A percentile compares a stretch with the other conserved stretches of the same genome.
Conservation (phyloP, 2,888 invertebrate species). For the Heteromurus nitidus region DNA sequence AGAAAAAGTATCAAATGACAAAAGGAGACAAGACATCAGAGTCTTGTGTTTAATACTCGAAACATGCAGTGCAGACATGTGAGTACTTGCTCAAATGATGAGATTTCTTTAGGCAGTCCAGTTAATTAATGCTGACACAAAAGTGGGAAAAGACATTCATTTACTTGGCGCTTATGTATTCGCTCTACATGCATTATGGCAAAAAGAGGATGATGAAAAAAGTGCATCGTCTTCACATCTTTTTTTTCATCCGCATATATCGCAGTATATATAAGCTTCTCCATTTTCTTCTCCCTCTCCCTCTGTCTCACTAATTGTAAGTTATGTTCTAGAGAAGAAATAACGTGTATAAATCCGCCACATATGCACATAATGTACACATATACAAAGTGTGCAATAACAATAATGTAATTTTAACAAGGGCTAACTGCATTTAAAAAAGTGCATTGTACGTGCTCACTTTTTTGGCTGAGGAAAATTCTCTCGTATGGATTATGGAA, state of each 20-base stretch:
- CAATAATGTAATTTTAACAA: conserved; percentile 21
- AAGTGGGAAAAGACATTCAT: conserved; percentile 49
- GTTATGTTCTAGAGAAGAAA: conserved; percentile 34
- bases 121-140: conserved; percentile 62
- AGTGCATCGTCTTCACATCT: background rate
- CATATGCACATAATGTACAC: background rate
- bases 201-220: background rate
- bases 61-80: too few relatives aligned
- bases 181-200: background rate
- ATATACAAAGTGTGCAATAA: conserved; percentile 8
- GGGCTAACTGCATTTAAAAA: too few relatives aligned
- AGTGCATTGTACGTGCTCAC: too few relatives aligned
- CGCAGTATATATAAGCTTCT: background rate
- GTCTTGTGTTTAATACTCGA: background rate
- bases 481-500: too few relatives aligned
- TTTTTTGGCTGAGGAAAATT: background rate
- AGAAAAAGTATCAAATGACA: conserved; percentile 53
- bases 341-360: too few relatives aligned
- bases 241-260: background rate
- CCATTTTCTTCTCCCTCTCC: conserved; percentile 40
- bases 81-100: conserved; percentile 2
- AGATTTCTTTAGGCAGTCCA: conserved; percentile 50
- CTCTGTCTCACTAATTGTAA: conserved; percentile 58
- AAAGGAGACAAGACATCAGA: conserved; percentile 22
- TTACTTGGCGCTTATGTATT: background rate